A percentile compares a stretch with the other conserved stretches of the same genome.
Evolutionary conservation across 2,888 invertebrate species (phyloP).

Genomic region (Eubasilissa splendida): DNA sequence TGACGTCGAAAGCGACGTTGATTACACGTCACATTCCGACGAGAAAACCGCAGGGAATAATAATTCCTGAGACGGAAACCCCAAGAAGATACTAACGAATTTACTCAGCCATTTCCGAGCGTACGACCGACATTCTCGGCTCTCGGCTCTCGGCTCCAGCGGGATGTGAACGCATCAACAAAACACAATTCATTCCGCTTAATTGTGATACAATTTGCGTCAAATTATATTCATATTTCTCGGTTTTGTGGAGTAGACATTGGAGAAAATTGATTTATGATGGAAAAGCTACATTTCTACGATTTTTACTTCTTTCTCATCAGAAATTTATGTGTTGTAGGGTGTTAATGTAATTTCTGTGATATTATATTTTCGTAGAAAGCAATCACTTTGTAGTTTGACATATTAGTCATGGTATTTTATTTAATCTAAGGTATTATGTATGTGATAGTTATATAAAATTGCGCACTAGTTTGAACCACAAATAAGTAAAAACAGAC

Average conservation of each 20-base stretch:
- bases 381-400: too few relatives aligned
- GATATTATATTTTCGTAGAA: too few relatives aligned
- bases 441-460: too few relatives aligned
- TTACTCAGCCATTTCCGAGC: conserved; percentile 13
- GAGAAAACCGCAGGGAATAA: conserved; percentile 33
- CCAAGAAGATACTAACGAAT: conserved; percentile 20
- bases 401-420: too few relatives aligned
- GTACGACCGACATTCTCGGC: conserved; percentile 1
- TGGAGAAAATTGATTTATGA: not conserved
- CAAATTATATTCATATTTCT: conserved; percentile 3
- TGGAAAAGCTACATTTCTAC: not conserved
- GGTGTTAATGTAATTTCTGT: too few relatives aligned
- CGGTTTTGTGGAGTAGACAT: not conserved
- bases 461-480: too few relatives aligned
- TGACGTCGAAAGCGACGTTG: conserved; percentile 24
- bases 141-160: not conserved
- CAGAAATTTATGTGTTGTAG: not conserved
- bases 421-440: too few relatives aligned
- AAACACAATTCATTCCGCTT: conserved; percentile 1
- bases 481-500: too few relatives aligned
- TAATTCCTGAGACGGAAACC: conserved; percentile 9
- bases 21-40: conserved; percentile 45
- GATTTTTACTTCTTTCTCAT: not conserved
- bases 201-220: conserved; percentile 24
- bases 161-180: conserved; percentile 8